Evolutionary conservation across 92 coral and sea anemone genomes (phyloP).

Genomic region (Parazoanthus darwini): DNA sequence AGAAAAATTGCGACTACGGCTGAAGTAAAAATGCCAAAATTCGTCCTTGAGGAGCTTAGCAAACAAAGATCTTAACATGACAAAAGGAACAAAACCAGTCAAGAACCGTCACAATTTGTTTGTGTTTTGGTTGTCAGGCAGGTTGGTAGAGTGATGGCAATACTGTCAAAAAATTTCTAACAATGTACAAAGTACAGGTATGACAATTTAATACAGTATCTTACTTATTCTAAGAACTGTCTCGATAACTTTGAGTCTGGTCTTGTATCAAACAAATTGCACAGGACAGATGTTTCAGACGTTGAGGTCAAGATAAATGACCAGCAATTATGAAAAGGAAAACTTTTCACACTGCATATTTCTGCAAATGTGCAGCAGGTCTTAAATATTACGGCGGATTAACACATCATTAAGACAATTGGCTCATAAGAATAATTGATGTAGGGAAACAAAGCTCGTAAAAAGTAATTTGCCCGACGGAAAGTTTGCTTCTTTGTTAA

Average conservation of each 20-base stretch:
- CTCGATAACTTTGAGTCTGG: background rate
- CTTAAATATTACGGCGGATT: slow-evolving; percentile 19
- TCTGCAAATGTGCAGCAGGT: slow-evolving; percentile 5
- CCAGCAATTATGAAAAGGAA: background rate
- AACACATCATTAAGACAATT: slow-evolving; percentile 9
- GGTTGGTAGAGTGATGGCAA: background rate
- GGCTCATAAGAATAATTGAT: background rate
- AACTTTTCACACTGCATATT: background rate
- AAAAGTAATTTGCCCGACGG: slow-evolving; percentile 4
- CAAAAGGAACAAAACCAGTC: slow-evolving; percentile 9
- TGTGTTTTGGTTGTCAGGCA: slow-evolving; percentile 26
- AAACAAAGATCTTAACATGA: slow-evolving; percentile 5
- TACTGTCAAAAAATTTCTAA: background rate
- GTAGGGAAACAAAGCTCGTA: background rate
- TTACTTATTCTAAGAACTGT: background rate
- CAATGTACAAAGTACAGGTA: background rate
- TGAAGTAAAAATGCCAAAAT: background rate
- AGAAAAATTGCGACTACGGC: too few relatives aligned
- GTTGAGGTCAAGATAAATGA: background rate
- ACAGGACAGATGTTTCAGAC: background rate
- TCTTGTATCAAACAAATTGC: background rate
- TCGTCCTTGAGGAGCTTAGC: background rate
- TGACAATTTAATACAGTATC: background rate
- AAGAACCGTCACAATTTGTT: slow-evolving; percentile 8
- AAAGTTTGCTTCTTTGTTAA: background rate